Conservation (phyloP, 1,140 invertebrate species). For the Aporrectodea caliginosa region DNA sequence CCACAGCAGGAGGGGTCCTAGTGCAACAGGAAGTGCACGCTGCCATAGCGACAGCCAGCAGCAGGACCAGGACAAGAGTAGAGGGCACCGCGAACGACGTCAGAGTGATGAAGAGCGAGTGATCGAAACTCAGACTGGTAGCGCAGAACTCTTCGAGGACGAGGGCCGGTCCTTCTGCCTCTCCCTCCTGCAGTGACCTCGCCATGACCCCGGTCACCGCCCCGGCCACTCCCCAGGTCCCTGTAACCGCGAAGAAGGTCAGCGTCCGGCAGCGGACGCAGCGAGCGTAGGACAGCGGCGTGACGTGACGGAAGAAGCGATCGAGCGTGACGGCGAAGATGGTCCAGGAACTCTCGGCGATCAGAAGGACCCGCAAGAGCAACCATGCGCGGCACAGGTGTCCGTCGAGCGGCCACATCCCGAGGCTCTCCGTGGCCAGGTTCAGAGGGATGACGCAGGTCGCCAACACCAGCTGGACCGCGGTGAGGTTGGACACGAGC, state of each 20-base stretch:
- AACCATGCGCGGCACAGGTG: not conserved
- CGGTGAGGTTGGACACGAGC: not conserved
- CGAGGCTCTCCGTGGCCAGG: not conserved
- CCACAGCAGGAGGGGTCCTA: not conserved
- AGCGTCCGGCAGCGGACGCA: not conserved
- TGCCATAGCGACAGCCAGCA: not conserved
- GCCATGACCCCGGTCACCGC: not conserved
- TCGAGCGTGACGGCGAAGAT: not conserved
- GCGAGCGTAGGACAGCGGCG: not conserved
- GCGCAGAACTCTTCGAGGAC: not conserved
- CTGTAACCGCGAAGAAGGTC: not conserved
- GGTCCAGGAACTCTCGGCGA: not conserved
- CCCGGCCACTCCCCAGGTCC: not conserved
- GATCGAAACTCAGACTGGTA: not conserved
- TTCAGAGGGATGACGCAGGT: not conserved
- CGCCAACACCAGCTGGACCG: not conserved
- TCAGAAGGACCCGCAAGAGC: not conserved
- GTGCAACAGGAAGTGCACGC: not conserved
- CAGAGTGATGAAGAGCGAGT: not conserved
- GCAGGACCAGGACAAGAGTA: not conserved
- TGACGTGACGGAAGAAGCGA: not conserved
- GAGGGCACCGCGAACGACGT: not conserved
- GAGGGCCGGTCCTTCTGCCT: not conserved
- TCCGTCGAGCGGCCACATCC: not conserved
- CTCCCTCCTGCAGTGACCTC: not conserved